These are phyloP conservation scores for Steromphala cineraria DNA, from an alignment of 2,888 invertebrate species.

Conservation along the genomic window DNA sequence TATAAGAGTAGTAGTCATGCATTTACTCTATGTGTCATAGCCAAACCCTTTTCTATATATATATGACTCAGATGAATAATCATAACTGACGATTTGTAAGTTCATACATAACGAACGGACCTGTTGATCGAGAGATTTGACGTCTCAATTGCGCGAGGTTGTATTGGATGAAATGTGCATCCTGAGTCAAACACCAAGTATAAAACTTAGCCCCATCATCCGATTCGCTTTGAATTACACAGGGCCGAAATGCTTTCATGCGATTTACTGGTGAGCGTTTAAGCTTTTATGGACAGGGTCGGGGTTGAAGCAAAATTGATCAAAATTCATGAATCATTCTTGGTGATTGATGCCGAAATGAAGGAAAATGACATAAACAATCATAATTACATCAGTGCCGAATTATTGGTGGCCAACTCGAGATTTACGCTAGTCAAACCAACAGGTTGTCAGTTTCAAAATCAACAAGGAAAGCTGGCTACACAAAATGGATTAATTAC, in stretches of 20 bases:
- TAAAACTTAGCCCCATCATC: neutral
- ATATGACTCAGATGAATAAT: neutral
- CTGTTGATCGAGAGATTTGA: neutral
- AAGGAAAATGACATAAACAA: conserved; percentile 24
- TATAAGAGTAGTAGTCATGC: neutral
- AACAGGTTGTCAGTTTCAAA: neutral
- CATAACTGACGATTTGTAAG: neutral
- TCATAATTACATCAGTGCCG: conserved; percentile 19
- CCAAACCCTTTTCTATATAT: neutral
- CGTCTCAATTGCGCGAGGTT: neutral
- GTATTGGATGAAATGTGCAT: neutral
- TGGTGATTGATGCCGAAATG: conserved; percentile 23
- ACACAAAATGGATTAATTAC: conserved; percentile 13
- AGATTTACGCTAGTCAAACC: conserved; percentile 2
- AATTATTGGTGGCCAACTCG: neutral
- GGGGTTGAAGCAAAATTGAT: conserved; percentile 20
- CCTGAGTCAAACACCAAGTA: neutral
- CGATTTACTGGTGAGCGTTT: conserved; percentile 1
- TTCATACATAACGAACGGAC: neutral
- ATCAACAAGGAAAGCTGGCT: too few relatives aligned
- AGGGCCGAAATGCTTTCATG: neutral
- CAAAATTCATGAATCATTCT: conserved; percentile 26
- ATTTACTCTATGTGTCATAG: neutral
- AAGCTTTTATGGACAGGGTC: conserved; percentile 8
- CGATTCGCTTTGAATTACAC: neutral